Conservation (phyloP, 2,113 vertebrate species). For the Condylura cristata region DNA sequence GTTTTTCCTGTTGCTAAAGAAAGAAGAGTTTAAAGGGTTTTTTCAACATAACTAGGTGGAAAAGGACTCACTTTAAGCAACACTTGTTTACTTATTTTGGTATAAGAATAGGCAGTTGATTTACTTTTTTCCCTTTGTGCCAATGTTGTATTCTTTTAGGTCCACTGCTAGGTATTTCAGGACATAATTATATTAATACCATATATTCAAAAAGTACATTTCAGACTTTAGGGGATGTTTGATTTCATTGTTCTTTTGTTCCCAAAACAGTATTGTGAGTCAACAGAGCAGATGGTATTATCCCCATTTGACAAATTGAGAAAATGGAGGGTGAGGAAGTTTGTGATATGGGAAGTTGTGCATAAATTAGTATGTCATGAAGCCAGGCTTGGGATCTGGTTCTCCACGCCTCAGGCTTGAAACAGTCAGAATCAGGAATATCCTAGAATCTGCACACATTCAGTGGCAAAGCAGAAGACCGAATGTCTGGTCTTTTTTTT, state of each 20-base stretch:
- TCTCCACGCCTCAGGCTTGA: not conserved
- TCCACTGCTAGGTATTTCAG: not conserved
- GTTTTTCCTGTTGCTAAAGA: not conserved
- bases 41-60: slow-evolving; percentile 13
- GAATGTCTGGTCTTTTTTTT: not conserved
- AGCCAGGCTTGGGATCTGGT: not conserved
- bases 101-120: not conserved
- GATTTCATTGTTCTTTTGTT: not conserved
- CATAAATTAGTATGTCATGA: not conserved
- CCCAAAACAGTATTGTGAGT: not conserved
- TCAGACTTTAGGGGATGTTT: not conserved
- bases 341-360: not conserved
- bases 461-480: not conserved
- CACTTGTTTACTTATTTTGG: not conserved
- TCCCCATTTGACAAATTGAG: slow-evolving; percentile 9
- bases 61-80: slow-evolving; percentile 22
- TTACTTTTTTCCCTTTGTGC: slow-evolving; percentile 20
- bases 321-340: not conserved
- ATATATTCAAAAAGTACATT: not conserved
- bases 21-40: slow-evolving; percentile 18
- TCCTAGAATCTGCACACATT: not conserved
- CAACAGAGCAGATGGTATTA: not conserved
- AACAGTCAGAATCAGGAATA: not conserved
- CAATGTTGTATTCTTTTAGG: not conserved
- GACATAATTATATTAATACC: not conserved